Base-by-base conservation (phyloP, 35 echinoderm and acorn worm species). In the Diadema setosum region DNA sequence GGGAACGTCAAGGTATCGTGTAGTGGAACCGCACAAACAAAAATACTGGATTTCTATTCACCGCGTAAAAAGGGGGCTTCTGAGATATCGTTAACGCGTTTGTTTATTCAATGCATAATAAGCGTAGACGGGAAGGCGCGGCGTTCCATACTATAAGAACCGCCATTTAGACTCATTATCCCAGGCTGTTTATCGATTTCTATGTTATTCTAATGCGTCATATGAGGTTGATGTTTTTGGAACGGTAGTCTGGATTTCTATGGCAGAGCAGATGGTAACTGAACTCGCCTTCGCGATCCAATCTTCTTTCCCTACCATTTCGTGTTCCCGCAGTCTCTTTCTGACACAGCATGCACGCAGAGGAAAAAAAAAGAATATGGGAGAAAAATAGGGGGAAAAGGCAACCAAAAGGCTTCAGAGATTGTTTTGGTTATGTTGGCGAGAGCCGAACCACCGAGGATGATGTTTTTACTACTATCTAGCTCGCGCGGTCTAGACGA, bases 181-280 rank as follows among this genome's bases (percentile, higher is more conserved):
- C 73, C 73, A 78, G 73, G 27, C 73, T 39, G 73, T 78, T 42
- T 78, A 78, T 78, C 44, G 73, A 78, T 78, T 44, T 42, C 40
- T 21, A 42, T 78, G 73, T 78, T 78, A 44, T 78, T 78, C 26
- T 36, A 78, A 44, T 78, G 33, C 33, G 73, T 78, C 73, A 78
- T 36, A 35, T 78, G n/a, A 41, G 73, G 27, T 44, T 78, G 33
- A 78, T 44, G 40, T 78, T 78, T 42, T 78, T 44, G 37, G 63
- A 67, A 34, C 8, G 40, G 73, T 33, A 78, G 73, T n/a, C 73
- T 78, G 73, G 73, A 78, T 44, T 44, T 42, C 73, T 33, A 78
- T 41, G 37, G 73, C 9, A 42, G 44, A 78, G 73, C 73, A 78
- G 73, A 78, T 78, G 73, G 73, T 44, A n/a, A 78, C 17, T 23